Evolutionary conservation across 2,113 vertebrate species (phyloP).

Genomic region (Gambusia affinis): DNA sequence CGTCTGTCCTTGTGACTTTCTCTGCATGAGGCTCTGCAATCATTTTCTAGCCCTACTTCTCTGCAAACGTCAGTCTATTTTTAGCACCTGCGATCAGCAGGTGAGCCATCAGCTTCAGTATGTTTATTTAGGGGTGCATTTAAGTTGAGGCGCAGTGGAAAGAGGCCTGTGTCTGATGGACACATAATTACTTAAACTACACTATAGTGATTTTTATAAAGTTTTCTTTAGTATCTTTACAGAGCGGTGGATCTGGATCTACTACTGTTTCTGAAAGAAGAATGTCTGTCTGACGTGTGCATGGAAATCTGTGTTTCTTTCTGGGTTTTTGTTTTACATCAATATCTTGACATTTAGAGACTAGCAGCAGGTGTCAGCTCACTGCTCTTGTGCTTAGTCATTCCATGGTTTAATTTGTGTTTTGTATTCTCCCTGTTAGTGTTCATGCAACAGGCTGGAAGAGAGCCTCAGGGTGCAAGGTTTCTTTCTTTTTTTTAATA

Average conservation of each 20-base stretch:
- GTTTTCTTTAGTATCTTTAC: constrained; percentile 37
- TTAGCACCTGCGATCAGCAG: constrained; percentile 54
- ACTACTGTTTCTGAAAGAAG: constrained; percentile 23
- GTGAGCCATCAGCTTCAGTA: constrained; percentile 33
- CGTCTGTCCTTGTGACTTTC: constrained; percentile 2
- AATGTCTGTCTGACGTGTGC: constrained; percentile 35
- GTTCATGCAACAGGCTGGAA: constrained; percentile 29
- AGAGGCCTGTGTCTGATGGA: constrained; percentile 21
- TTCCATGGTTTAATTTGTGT: constrained; percentile 69
- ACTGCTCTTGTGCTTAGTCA: constrained; percentile 51
- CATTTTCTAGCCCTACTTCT: constrained; percentile 41
- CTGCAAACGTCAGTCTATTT: constrained; percentile 57
- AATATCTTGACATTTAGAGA: constrained; percentile 43
- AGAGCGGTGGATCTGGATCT: constrained; percentile 11
- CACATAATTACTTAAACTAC: constrained; percentile 35
- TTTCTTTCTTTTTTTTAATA: neutral
- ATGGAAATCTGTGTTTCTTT: constrained; percentile 14
- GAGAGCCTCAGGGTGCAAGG: constrained; percentile 30
- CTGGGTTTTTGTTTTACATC: constrained; percentile 30
- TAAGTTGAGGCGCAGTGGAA: constrained; percentile 21
- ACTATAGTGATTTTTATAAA: constrained; percentile 40
- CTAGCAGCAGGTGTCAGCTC: constrained; percentile 28
- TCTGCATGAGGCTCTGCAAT: constrained; percentile 50
- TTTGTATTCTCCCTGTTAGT: constrained; percentile 36
- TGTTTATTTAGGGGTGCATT: constrained; percentile 47